Conservation (phyloP, 2,113 vertebrate species). For the Catharus minimus region DNA sequence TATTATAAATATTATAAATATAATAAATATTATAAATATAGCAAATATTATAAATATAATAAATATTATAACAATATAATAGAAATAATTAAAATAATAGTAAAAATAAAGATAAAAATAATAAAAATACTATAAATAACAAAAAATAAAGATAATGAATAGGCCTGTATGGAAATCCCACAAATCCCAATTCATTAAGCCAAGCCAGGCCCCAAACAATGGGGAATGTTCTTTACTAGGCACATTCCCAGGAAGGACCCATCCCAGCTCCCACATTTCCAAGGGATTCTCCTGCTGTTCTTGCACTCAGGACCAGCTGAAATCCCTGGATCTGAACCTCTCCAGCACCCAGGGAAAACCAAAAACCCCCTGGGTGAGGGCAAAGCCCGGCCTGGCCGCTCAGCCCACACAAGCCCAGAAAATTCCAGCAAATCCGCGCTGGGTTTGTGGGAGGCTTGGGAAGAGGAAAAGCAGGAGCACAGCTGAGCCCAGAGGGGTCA, state of each 20-base stretch:
- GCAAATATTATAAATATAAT: background rate
- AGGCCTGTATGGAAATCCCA: background rate
- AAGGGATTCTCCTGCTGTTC: background rate
- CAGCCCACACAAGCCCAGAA: background rate
- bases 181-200: background rate
- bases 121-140: background rate
- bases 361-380: background rate
- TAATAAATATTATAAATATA: background rate
- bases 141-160: background rate
- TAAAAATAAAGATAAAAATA: background rate
- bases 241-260: background rate
- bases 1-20: background rate
- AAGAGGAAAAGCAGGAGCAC: background rate
- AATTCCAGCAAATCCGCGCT: background rate
- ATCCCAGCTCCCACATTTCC: background rate
- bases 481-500: accelerated
- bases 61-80: background rate
- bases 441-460: accelerated
- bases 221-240: background rate
- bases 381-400: background rate
- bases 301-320: background rate
- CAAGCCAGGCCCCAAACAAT: background rate
- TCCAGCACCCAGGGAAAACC: background rate
- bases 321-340: background rate
- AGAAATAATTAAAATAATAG: background rate